Base-by-base conservation (phyloP, 2,888 invertebrate genomes). In the Macrophya annulata region DNA sequence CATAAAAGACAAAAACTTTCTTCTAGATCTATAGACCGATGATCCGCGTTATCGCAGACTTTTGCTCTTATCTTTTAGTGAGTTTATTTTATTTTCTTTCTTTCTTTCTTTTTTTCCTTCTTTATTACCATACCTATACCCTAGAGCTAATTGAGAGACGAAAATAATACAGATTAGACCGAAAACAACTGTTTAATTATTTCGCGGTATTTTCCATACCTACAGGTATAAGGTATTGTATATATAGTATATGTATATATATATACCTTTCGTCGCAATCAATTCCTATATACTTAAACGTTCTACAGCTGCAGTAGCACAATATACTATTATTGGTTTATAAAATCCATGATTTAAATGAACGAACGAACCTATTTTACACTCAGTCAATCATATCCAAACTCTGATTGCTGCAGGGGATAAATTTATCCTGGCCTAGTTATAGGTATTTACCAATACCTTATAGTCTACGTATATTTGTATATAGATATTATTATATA, bases 331-430 rank as follows among this genome's bases (percentile, higher is more conserved):
- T 71, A 71, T 71, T 37, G 71, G 71, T 45, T 45, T 45, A 45
- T 62, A 15, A n/a, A 62, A 81, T 40, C 25, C 37, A 2, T 4
- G 62, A 62, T 31, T 9, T 6, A 55, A 55, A 37, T 37, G n/a
- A 51, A 55, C 51, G 9, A 48, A 51, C 40, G 85, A 68, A 84
- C 82, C 84, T 79, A 87, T 89, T 88, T 89, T 87, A 84, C 87
- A 89, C 85, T 87, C 88, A 88, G 87, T 89, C 88, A 88, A 90
- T 90, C 89, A 88, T 89, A 85, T 88, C 87, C 85, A 87, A 89
- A 88, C 40, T 86, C 85, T 87, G 87, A 88, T 88, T 87, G 86
- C 87, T 83, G 68, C 65, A 21, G 79, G 25, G 76, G 59, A 62
- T 81, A 81, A 81, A 81, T 81, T 81, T 81, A 81, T 62, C 62